Evolutionary conservation across 2,888 invertebrate species (phyloP).

Genomic region (Platycnemis pennipes): DNA sequence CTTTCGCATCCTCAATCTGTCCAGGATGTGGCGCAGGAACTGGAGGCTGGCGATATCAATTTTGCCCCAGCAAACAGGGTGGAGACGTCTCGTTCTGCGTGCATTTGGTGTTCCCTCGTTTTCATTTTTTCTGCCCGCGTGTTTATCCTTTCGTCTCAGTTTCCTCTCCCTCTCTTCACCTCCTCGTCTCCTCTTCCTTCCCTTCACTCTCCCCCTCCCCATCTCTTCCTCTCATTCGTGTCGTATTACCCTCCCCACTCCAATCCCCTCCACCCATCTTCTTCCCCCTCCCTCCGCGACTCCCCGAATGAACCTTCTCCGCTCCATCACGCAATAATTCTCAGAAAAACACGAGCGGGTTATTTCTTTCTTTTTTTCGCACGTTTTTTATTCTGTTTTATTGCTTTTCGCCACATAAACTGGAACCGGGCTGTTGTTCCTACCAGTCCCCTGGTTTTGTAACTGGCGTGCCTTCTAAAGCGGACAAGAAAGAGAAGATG

Average conservation of each 20-base stretch:
- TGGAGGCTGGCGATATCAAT: neutral
- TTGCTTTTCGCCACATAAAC: slow-evolving; percentile 32
- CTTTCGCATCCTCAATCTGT: slow-evolving; percentile 12
- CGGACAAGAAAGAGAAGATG: neutral
- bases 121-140: neutral
- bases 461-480: slow-evolving; percentile 15
- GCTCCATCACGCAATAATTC: slow-evolving; percentile 29
- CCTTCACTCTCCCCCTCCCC: neutral
- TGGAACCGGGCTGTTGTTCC: neutral
- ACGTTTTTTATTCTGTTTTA: neutral
- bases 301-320: too few species aligned
- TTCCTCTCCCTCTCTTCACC: neutral
- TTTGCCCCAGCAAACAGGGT: neutral
- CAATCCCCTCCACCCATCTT: neutral
- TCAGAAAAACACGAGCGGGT: neutral
- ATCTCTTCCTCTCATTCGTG: neutral
- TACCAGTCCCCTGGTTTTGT: neutral
- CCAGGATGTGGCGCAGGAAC: neutral
- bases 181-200: neutral
- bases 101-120: neutral
- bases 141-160: neutral
- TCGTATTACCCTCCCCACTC: slow-evolving; percentile 1
- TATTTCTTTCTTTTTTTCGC: neutral
- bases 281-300: neutral
- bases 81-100: neutral